Conservation (phyloP, 2,113 vertebrate genomes). For the Rhadina sibilatrix region DNA sequence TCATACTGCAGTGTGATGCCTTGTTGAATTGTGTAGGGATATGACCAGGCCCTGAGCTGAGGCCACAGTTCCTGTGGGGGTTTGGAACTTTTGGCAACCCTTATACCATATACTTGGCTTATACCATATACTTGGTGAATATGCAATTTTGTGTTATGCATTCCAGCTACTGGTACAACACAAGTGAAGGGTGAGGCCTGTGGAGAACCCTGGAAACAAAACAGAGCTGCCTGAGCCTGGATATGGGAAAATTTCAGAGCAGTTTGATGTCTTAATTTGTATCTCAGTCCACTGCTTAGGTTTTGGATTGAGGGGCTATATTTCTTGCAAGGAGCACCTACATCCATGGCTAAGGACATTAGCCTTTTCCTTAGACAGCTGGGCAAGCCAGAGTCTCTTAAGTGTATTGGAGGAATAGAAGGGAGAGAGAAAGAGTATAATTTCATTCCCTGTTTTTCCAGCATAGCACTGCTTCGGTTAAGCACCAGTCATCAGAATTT, state of each 20-base stretch:
- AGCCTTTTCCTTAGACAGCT: neutral
- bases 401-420: neutral
- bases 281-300: neutral
- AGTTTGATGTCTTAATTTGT: neutral
- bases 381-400: neutral
- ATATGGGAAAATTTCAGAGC: neutral
- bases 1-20: neutral
- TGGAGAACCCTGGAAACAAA: neutral
- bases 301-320: neutral
- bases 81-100: neutral
- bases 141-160: fast-evolving
- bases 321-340: neutral
- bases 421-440: neutral
- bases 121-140: neutral
- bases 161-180: neutral
- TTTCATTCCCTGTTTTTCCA: neutral
- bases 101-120: neutral
- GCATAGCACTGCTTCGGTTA: neutral
- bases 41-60: neutral
- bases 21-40: neutral
- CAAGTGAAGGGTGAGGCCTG: neutral
- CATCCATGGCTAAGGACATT: neutral
- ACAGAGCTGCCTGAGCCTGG: neutral
- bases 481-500: fast-evolving
- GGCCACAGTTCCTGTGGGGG: fast-evolving